These are phyloP conservation scores for Dipodomys merriami DNA, from an alignment of 2,113 vertebrate species.

Conservation along the genomic window DNA sequence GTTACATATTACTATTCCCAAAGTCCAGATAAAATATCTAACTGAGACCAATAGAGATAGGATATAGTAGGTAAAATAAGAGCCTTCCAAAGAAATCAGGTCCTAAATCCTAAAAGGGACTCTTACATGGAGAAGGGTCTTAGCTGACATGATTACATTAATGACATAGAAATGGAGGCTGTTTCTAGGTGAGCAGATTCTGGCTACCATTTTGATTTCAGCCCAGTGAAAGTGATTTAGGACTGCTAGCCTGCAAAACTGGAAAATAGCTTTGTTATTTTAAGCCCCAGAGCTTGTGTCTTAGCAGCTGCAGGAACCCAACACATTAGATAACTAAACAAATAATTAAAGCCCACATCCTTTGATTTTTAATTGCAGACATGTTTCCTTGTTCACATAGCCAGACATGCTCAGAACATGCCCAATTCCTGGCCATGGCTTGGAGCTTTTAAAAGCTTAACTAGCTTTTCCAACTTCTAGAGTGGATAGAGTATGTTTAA, in stretches of 20 bases:
- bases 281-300: background rate
- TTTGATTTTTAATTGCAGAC: background rate
- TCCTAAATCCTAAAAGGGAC: background rate
- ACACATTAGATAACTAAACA: background rate
- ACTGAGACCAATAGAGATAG: background rate
- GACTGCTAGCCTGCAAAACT: background rate
- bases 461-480: background rate
- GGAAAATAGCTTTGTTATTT: slow-evolving; percentile 2
- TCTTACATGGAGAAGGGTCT: background rate
- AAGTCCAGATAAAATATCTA: background rate
- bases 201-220: background rate
- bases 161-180: too few relatives aligned
- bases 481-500: background rate
- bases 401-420: background rate
- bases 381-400: background rate
- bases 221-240: background rate
- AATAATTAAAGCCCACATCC: slow-evolving; percentile 6
- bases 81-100: background rate
- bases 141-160: background rate
- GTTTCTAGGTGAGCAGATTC: background rate
- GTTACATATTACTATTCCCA: background rate
- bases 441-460: background rate
- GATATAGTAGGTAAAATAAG: background rate
- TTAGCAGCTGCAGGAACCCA: background rate
- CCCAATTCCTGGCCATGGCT: background rate